phyloP scores from a whole-genome alignment of 2,797 vertebrate genomes.

The Erethizon dorsatum region DNA sequence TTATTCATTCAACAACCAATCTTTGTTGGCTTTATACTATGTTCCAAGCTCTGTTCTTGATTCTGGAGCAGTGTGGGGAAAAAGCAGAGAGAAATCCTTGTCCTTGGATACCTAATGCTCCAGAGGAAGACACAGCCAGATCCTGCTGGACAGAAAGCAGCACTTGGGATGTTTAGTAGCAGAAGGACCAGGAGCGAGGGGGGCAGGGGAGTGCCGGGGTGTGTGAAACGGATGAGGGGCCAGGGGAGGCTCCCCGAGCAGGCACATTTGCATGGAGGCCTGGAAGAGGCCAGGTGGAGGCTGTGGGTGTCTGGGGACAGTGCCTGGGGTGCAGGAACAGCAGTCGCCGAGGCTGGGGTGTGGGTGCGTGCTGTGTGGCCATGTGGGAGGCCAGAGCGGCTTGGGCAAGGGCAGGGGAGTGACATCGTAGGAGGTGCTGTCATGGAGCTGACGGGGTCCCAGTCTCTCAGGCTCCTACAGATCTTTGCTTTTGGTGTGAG shows the following conservation, averaged over 20 bases:
- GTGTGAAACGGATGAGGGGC: neutral
- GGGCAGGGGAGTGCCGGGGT: accelerated
- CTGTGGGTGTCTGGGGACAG: neutral
- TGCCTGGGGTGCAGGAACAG: neutral
- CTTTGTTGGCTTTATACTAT: neutral
- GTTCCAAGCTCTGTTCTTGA: neutral
- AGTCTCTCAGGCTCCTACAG: accelerated
- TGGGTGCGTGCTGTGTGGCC: neutral
- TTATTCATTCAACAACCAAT: neutral
- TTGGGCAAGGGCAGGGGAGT: neutral
- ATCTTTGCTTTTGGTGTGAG: neutral
- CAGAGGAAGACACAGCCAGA: neutral
- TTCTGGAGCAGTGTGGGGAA: neutral
- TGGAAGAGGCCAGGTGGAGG: neutral
- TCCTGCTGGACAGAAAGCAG: neutral
- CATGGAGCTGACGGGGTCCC: neutral
- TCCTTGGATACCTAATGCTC: neutral
- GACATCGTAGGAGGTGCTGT: accelerated
- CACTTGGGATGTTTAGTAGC: neutral
- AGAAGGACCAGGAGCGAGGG: neutral
- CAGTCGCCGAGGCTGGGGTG: neutral
- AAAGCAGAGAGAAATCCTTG: neutral
- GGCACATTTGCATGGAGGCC: neutral
- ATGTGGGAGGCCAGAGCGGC: neutral
- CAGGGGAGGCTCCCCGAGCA: neutral